A percentile compares a stretch with the other conserved stretches of the same genome.
These are phyloP conservation scores for Leptinotarsa lineolata DNA, from an alignment of 1,140 invertebrate genomes.

Conservation along the genomic window DNA sequence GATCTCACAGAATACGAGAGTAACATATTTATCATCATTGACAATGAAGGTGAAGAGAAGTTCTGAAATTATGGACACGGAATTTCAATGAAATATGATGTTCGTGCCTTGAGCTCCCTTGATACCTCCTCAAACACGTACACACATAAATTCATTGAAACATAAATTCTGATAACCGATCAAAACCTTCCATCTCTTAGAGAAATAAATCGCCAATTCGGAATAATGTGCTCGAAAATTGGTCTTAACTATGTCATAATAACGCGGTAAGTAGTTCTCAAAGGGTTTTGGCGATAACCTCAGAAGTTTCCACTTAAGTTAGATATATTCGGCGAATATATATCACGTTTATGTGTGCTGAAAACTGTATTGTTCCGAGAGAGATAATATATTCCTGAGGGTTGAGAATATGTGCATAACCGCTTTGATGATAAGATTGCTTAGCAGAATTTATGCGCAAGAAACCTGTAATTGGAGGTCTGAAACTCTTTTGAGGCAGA, in stretches of 20 bases:
- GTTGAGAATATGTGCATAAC: not conserved
- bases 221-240: constrained; percentile 15
- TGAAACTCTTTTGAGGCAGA: not conserved
- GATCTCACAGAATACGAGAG: no score
- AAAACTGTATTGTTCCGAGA: not conserved
- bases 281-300: constrained; percentile 10
- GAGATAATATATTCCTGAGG: not conserved
- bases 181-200: not conserved
- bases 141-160: not conserved
- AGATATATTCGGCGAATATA: not conserved
- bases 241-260: constrained; percentile 14
- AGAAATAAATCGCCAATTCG: constrained; percentile 6
- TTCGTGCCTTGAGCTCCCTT: no score
- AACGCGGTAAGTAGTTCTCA: constrained; percentile 7
- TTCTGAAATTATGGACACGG: no score
- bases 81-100: no score
- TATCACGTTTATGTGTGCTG: constrained; percentile 5
- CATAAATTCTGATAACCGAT: not conserved
- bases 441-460: not conserved
- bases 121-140: no score
- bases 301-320: constrained; percentile 14
- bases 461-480: not conserved
- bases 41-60: no score
- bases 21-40: no score
- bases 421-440: constrained; percentile 5